A percentile compares a stretch with the other conserved stretches of the same genome.
Conservation (phyloP, 30 jellyfish, hydroid and myxozoan species). For the Hydractinia echinata region DNA sequence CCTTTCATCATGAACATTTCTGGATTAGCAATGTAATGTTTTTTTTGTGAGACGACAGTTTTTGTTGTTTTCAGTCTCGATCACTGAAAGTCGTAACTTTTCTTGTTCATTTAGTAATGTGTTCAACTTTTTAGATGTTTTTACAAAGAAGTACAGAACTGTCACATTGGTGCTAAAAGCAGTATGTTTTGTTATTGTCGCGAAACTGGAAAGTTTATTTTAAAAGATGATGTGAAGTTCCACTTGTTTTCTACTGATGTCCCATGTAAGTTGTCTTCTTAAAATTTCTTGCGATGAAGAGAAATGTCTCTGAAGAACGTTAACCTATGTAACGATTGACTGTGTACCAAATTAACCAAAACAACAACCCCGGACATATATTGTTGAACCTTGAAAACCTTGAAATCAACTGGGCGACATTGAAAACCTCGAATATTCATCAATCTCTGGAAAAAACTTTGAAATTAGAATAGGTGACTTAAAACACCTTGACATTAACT, state of each 20-base stretch:
- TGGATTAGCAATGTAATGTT: not conserved
- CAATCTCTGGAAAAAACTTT: too few species aligned
- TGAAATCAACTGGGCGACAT: too few species aligned
- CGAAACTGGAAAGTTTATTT: constrained; percentile 9
- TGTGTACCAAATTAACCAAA: too few species aligned
- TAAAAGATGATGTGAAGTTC: constrained; percentile 51
- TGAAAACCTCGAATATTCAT: too few species aligned
- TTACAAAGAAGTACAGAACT: constrained; percentile 41
- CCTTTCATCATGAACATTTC: not conserved
- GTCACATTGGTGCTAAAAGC: not conserved
- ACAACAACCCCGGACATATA: too few species aligned
- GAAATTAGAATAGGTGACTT: too few species aligned
- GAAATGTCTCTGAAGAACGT: not conserved
- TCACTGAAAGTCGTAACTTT: not conserved
- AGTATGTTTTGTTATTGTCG: constrained; percentile 26
- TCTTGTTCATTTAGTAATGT: not conserved
- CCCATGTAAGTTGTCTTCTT: constrained; percentile 54
- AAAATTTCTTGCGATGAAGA: not conserved
- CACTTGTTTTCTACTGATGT: constrained; percentile 71
- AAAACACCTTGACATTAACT: too few species aligned
- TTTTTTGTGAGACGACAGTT: not conserved
- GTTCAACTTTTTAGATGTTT: constrained; percentile 36
- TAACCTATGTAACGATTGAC: too few species aligned
- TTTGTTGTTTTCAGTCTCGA: not conserved
- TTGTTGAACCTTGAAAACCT: too few species aligned